Percentiles rank a stretch among this genome's conserved stretches.
phyloP scores from a whole-genome alignment of 1,140 invertebrate species.

The Drosophila lini region DNA sequence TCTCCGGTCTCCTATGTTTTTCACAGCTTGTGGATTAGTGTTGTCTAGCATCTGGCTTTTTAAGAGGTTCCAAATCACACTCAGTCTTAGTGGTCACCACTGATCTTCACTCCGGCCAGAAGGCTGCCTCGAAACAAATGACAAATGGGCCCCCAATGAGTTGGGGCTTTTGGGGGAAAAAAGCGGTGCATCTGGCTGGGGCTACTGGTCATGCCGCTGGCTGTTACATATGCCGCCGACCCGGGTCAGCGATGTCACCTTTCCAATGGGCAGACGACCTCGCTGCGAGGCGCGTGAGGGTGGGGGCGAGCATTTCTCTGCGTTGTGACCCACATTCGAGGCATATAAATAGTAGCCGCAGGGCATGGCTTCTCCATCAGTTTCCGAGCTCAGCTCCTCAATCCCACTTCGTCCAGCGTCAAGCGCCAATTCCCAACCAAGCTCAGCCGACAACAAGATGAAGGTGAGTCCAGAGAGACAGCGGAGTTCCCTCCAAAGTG shows the following conservation, averaged over 20 bases:
- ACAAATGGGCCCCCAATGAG: constrained; percentile 17
- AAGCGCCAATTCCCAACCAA: constrained; percentile 42
- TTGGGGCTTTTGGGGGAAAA: constrained; percentile 13
- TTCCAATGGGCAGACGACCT: constrained; percentile 21
- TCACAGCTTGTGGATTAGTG: constrained; percentile 9
- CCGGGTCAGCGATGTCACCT: constrained; percentile 25
- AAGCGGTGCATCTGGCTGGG: constrained; percentile 12
- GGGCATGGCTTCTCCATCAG: constrained; percentile 22
- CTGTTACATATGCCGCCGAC: not conserved
- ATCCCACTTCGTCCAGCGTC: constrained; percentile 31
- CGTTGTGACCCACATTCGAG: constrained; percentile 19
- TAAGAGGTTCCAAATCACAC: not conserved
- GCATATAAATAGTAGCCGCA: constrained; percentile 32
- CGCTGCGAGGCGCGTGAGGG: not conserved
- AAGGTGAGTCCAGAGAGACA: constrained; percentile 28
- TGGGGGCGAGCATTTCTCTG: constrained; percentile 32
- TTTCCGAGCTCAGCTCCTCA: constrained; percentile 37
- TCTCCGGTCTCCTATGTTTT: constrained; percentile 22
- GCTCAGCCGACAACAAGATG: constrained; percentile 65
- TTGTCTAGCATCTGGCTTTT: not conserved
- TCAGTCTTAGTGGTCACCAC: not conserved
- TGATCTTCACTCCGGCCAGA: not conserved
- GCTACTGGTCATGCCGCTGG: constrained; percentile 6
- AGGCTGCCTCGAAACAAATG: not conserved
- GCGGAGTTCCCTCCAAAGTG: not conserved